These are phyloP conservation scores for Tokudaia tokunoshimensis DNA, from an alignment of 2,797 vertebrate genomes.

Conservation along the genomic window DNA sequence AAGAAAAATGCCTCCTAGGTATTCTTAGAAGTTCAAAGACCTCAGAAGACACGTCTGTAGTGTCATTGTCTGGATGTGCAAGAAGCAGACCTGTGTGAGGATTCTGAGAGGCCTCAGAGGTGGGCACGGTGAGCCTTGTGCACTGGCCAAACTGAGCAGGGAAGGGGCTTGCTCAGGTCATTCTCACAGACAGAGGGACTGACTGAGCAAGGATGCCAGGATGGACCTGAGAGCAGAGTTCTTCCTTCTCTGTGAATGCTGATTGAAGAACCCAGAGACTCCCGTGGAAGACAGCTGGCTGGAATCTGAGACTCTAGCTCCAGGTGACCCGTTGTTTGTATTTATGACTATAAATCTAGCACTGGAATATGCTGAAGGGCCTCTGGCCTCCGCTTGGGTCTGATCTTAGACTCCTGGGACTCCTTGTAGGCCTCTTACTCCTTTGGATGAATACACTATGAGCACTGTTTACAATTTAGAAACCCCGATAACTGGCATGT, in stretches of 20 bases:
- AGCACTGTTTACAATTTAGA: conserved; percentile 12
- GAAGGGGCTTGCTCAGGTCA: fast-evolving
- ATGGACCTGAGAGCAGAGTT: background rate
- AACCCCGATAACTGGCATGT: background rate
- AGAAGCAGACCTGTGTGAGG: background rate
- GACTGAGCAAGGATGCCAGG: background rate
- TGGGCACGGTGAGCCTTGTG: background rate
- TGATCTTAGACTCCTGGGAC: background rate
- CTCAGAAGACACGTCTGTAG: background rate
- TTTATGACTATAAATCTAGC: background rate
- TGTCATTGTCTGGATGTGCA: background rate
- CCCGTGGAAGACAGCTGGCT: fast-evolving
- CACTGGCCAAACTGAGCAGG: background rate
- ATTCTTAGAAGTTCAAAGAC: background rate
- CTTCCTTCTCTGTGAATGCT: background rate
- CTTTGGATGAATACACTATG: background rate
- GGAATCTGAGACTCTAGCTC: background rate
- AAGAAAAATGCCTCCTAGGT: background rate
- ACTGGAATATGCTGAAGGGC: background rate
- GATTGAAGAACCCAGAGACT: background rate
- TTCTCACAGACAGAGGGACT: background rate
- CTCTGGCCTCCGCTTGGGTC: background rate
- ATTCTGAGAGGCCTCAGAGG: background rate
- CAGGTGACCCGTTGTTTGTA: no score
- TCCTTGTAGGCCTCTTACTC: background rate